Base-by-base conservation (phyloP, 2,797 vertebrate genomes). In the Lepilemur septentrionalis region DNA sequence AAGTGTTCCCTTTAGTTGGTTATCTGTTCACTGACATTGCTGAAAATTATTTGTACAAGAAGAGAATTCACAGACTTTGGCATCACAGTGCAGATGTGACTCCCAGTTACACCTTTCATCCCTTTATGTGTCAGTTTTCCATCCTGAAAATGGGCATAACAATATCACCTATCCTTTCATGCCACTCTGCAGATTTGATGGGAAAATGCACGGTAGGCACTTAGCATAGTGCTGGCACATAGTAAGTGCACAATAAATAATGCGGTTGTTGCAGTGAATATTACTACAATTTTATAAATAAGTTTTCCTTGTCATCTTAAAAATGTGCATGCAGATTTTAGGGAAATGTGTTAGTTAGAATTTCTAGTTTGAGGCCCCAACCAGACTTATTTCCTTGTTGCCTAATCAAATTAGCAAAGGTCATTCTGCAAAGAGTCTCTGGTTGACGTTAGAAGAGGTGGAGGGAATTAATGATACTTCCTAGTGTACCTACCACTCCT, bases 251-350 rank as follows among this genome's bases (percentile, higher is more conserved):
- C 32, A 18, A 20, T 14, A 38, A 32, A 23, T 5, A 22, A 25
- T 10, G 0, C 2, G 2, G 28, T 1, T 11, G 25, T 5, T 30
- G 38, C 11, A 41, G 5, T 12, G 69, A 65, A 2, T 1, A 15
- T 1, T 14, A 1, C 14, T 23, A n/a, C 4, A 2, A 25, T 43
- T 5, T 6, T 12, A 35, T 22, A 30, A 0, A 0, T 32, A 50
- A 5, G 6, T 35, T 63, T 52, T 43, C 67, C 48, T 52, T 41
- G 52, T 85, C 72, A 5, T 20, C 79, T 65, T 41, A 25, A 48
- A 76, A 79, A 35, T 14, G 0, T 18, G 57, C 46, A 17, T 12
- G n/a, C 8, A 75, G 81, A 84, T 52, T n/a, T 50, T 4, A 67
- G 76, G 10, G 28, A 23, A n/a, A 28, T 4, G 5, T 23, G 32